phyloP scores from a whole-genome alignment of 2,797 vertebrate genomes.

The Allobates femoralis region DNA sequence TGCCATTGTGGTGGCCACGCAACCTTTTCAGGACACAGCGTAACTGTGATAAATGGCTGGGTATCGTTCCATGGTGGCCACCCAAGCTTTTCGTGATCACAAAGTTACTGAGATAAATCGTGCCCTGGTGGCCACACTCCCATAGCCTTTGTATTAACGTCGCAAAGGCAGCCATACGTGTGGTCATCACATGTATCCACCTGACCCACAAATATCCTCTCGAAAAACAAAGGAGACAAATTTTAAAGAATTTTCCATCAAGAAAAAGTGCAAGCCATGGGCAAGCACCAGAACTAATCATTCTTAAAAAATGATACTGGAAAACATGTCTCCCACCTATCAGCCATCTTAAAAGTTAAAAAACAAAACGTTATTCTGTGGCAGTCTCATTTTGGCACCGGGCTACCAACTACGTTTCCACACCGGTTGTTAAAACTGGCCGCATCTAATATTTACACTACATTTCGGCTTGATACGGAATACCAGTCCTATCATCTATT shows the following conservation, averaged over 20 bases:
- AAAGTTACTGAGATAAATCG: too few species aligned
- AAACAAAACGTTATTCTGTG: too few species aligned
- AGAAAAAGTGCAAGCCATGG: background rate
- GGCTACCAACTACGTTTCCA: background rate
- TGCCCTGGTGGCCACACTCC: too few species aligned
- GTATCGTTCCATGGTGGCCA: background rate
- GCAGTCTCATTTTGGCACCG: background rate
- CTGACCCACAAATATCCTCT: background rate
- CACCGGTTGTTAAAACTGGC: background rate
- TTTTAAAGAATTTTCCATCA: too few species aligned
- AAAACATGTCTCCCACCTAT: background rate
- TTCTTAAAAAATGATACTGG: too few species aligned
- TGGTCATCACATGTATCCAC: background rate
- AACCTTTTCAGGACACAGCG: background rate
- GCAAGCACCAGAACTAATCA: background rate
- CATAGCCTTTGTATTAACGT: too few species aligned
- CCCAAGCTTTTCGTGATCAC: too few species aligned
- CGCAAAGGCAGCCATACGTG: background rate
- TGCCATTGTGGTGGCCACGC: background rate
- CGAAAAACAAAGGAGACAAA: too few species aligned
- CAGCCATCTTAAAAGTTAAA: background rate
- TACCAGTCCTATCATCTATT: constrained; percentile 43
- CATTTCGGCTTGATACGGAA: background rate
- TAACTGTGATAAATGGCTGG: background rate
- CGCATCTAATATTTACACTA: constrained; percentile 41